These are phyloP conservation scores for Drosophila neonasuta DNA, from an alignment of 2,888 invertebrate species.

Conservation along the genomic window DNA sequence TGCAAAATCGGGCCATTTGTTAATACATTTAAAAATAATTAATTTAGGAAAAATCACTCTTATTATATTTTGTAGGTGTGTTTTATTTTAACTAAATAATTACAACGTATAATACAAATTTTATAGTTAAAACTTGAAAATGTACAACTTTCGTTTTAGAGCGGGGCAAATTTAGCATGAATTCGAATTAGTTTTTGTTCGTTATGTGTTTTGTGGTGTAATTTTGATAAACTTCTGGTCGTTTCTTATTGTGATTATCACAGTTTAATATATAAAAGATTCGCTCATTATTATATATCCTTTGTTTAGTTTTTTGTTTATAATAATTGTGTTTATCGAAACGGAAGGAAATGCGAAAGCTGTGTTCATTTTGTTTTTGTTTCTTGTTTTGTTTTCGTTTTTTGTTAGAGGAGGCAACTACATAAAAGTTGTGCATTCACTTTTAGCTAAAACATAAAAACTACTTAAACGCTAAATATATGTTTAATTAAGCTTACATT, in stretches of 20 bases:
- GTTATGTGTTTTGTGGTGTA: constrained; percentile 2
- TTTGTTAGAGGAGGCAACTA: constrained; percentile 27
- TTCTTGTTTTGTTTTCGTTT: constrained; percentile 17
- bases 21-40: constrained; percentile 20
- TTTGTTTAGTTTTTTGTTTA: constrained; percentile 36
- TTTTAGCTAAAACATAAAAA: constrained; percentile 71
- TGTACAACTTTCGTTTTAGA: constrained; percentile 58
- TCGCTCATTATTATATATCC: constrained; percentile 56
- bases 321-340: constrained; percentile 25
- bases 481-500: constrained; percentile 65
- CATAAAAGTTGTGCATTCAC: constrained; percentile 47
- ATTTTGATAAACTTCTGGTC: constrained; percentile 18
- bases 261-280: constrained; percentile 78
- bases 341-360: constrained; percentile 46
- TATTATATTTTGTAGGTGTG: constrained; percentile 26
- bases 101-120: constrained; percentile 78
- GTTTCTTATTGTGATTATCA: constrained; percentile 77
- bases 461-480: constrained; percentile 66
- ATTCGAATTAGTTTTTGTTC: constrained; percentile 5
- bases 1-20: constrained; percentile 58
- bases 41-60: neutral
- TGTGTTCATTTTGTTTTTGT: constrained; percentile 11
- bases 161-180: neutral
- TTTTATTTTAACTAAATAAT: constrained; percentile 70
- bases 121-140: constrained; percentile 60